Evolutionary conservation across 2,888 invertebrate species (phyloP), one percentile per base, ranked within the genome.

Genomic region (Oscheius onirici): DNA sequence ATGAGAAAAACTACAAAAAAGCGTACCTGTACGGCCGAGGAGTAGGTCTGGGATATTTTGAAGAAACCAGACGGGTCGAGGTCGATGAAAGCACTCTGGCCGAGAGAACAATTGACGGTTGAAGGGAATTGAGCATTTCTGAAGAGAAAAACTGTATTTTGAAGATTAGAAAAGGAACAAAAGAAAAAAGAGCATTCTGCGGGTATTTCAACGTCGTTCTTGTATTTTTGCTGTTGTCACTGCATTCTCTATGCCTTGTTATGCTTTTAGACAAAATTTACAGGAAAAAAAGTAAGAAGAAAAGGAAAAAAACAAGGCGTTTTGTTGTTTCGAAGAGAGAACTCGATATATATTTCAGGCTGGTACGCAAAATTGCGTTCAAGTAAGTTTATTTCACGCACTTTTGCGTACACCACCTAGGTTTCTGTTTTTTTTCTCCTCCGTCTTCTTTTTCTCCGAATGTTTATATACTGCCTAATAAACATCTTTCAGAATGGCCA

Each of bases 31-130:
- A 86, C 15, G 77, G 76, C 46, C 86, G 74, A 20, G 86, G 86
- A 44, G 81, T 82, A 17, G 84, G 85, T 8, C 75, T 52, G 1
- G 80, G 79, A 71, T 85, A 85, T 61, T 85, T 85, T 2, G 84
- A 83, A 1, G 85, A 85, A 3, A 85, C 85, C 55, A 26, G 11
- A 26, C 63, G n/a, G 22, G 49, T 2, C n/a, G 63, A 49, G 10
- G 63, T 34, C 1, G 26, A 13, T 2, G 63, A 15, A 26, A 63
- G 15, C 11, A 49, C 34, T 28, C 49, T 44, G 49, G 28, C 24
- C n/a, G 49, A 17, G 3, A 49, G 49, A 22, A 63, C 3, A 15
- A 24, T 13, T n/a, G 61, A 61, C 28, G 13, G 20, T 8, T 58
- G 58, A 41, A 40, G 5, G 10, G 46, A 49, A 17, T 20, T 63